Conservation (phyloP, 1,140 invertebrate species). For the Diabrotica undecimpunctata region DNA sequence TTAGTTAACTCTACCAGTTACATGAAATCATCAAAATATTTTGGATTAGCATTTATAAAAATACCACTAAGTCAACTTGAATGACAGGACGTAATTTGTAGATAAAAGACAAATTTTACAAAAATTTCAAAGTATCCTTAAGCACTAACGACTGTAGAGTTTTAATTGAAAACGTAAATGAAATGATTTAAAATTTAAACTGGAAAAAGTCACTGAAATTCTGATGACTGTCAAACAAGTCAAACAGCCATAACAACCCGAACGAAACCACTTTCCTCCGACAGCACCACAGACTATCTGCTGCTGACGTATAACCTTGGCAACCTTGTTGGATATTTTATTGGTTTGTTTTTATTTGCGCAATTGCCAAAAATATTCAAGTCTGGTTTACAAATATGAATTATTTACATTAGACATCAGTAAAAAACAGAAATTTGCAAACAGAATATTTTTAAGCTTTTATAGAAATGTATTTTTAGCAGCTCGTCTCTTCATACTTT, state of each 20-base stretch:
- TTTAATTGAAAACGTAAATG: conserved; percentile 4
- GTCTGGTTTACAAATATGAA: no score
- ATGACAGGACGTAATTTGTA: conserved; percentile 25
- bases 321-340: background rate
- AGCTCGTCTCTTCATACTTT: no score
- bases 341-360: no score
- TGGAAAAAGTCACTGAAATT: conserved; percentile 14
- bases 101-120: conserved; percentile 8
- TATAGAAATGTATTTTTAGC: no score
- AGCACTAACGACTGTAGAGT: background rate
- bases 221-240: conserved; percentile 13
- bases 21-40: no score
- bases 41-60: conserved; percentile 1
- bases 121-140: background rate
- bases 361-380: no score
- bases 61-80: conserved; percentile 27
- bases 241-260: conserved; percentile 12
- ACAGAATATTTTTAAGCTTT: no score
- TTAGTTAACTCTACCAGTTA: background rate
- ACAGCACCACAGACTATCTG: background rate
- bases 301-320: background rate
- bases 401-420: no score
- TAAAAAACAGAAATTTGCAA: no score
- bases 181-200: background rate
- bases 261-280: background rate